phyloP scores from a whole-genome alignment of 1,140 invertebrate species.

The Drosophila novamexicana region DNA sequence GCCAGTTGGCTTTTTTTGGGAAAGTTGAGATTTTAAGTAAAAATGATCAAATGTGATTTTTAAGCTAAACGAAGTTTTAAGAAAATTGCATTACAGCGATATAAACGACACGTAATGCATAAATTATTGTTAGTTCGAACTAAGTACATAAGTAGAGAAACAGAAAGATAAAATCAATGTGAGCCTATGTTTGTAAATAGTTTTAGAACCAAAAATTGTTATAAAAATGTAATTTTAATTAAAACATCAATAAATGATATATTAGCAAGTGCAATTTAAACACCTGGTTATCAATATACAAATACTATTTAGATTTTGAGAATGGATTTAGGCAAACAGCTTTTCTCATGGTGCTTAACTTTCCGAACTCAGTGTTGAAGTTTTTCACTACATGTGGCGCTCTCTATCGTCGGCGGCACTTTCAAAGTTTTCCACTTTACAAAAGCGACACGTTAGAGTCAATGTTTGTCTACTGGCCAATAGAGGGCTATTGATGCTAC shows the following conservation, averaged over 20 bases:
- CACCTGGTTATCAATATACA: not conserved
- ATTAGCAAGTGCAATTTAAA: constrained; percentile 76
- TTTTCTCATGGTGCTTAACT: not conserved
- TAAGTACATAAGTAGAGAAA: constrained; percentile 42
- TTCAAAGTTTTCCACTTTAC: not conserved
- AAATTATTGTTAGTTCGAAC: constrained; percentile 63
- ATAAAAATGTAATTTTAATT: constrained; percentile 78
- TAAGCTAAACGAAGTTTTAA: constrained; percentile 79
- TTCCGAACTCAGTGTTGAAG: not conserved
- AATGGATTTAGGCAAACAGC: too few relatives aligned
- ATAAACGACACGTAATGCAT: constrained; percentile 43
- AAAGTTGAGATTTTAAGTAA: constrained; percentile 61
- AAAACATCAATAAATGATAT: constrained; percentile 80
- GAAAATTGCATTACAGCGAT: constrained; percentile 51
- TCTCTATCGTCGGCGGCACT: not conserved
- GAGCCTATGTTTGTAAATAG: constrained; percentile 78
- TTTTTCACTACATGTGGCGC: not conserved
- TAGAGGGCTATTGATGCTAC: constrained; percentile 6
- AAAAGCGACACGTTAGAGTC: not conserved
- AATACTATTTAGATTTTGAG: not conserved
- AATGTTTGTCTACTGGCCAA: not conserved
- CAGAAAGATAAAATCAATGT: constrained; percentile 53
- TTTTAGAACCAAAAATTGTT: constrained; percentile 74
- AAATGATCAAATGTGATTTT: constrained; percentile 76
- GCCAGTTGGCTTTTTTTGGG: constrained; percentile 21